Conservation (phyloP, 2,888 invertebrate species). For the Sinohyriopsis cumingii region DNA sequence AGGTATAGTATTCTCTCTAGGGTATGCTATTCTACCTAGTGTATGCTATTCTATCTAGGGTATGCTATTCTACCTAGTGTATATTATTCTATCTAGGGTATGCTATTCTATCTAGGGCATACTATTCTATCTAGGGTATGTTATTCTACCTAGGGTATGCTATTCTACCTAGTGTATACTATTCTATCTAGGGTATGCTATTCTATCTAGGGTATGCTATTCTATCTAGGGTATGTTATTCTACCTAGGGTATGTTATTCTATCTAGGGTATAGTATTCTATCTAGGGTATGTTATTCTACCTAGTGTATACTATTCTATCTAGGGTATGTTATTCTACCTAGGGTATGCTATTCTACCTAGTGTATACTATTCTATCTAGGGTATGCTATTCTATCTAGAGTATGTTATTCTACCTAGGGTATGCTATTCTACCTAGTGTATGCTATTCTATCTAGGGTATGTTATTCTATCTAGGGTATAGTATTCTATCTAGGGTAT, state of each 20-base stretch:
- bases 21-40: constrained; percentile 55
- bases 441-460: constrained; percentile 45
- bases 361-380: constrained; percentile 64
- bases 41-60: constrained; percentile 59
- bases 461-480: constrained; percentile 64
- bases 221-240: too few relatives aligned
- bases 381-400: constrained; percentile 64
- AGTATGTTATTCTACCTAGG: too few relatives aligned
- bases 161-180: constrained; percentile 63
- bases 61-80: constrained; percentile 43
- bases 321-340: too few relatives aligned
- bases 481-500: constrained; percentile 64
- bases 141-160: constrained; percentile 71
- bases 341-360: constrained; percentile 65
- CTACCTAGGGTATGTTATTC: constrained; percentile 67
- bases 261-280: constrained; percentile 63
- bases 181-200: constrained; percentile 64
- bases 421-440: constrained; percentile 66
- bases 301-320: constrained; percentile 63
- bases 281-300: constrained; percentile 31
- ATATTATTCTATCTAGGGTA: constrained; percentile 64
- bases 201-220: constrained; percentile 62
- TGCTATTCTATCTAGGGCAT: constrained; percentile 64
- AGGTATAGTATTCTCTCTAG: constrained; percentile 47
- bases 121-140: constrained; percentile 15